phyloP scores from a whole-genome alignment of 1,140 invertebrate species.

The Sinella curviseta region DNA sequence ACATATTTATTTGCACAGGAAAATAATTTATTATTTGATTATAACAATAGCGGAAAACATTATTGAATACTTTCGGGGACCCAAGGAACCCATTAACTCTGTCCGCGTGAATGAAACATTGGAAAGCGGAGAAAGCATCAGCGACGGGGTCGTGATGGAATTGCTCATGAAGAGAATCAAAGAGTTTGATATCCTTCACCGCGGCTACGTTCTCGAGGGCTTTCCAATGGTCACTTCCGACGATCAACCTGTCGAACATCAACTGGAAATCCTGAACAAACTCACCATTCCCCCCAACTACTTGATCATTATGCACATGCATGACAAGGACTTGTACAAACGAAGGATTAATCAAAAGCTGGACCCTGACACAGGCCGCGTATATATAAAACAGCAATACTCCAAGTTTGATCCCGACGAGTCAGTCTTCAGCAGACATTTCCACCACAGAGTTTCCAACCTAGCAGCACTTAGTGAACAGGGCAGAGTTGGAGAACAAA shows the following conservation, averaged over 20 bases:
- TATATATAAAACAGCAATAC: slow-evolving; percentile 22
- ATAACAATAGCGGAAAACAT: slow-evolving; percentile 21
- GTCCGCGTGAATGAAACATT: neutral
- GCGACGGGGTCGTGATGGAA: slow-evolving; percentile 25
- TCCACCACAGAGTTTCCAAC: neutral
- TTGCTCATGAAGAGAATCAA: slow-evolving; percentile 27
- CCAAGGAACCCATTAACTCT: neutral
- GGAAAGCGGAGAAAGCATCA: slow-evolving; percentile 1
- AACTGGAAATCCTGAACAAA: slow-evolving; percentile 34
- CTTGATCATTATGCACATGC: slow-evolving; percentile 42
- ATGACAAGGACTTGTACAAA: slow-evolving; percentile 44
- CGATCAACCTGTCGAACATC: slow-evolving; percentile 19
- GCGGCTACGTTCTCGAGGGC: slow-evolving; percentile 44
- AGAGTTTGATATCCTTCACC: slow-evolving; percentile 42
- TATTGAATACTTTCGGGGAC: slow-evolving; percentile 32
- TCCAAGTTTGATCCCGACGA: slow-evolving; percentile 5
- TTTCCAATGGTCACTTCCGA: slow-evolving; percentile 38
- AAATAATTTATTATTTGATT: neutral
- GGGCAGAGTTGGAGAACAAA: neutral
- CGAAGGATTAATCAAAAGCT: slow-evolving; percentile 39
- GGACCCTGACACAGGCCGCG: slow-evolving; percentile 29
- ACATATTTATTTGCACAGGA: no score
- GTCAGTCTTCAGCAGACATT: neutral
- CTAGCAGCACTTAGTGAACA: neutral
- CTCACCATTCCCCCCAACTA: slow-evolving; percentile 33